Evolutionary conservation across 35 echinoderm and acorn worm species (phyloP).

Genomic region (Hemicentrotus pulcherrimus): DNA sequence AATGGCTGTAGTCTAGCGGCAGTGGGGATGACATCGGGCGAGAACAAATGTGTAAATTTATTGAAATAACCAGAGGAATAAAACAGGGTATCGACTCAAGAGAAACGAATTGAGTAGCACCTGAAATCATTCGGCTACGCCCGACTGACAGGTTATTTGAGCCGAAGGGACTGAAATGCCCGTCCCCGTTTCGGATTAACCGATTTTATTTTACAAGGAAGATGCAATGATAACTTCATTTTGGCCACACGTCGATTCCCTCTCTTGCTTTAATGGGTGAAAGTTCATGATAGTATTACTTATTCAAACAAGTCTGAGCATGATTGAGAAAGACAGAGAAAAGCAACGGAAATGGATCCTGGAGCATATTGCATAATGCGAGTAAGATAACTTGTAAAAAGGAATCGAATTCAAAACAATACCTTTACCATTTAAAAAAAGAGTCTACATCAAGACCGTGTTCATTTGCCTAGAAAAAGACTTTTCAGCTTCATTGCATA

Average conservation of each 20-base stretch:
- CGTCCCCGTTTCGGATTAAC: background rate
- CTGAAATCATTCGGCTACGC: background rate
- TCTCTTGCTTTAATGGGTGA: background rate
- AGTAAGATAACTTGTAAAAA: no score
- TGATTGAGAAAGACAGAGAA: background rate
- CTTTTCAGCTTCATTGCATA: no score
- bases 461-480: no score
- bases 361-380: no score
- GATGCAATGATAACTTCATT: background rate
- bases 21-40: background rate
- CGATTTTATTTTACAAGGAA: background rate
- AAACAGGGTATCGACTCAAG: background rate
- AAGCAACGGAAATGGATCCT: background rate
- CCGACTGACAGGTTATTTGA: background rate
- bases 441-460: no score
- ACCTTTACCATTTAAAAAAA: no score
- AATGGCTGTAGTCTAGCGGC: background rate
- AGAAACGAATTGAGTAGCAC: background rate
- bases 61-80: background rate
- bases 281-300: background rate
- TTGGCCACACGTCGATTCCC: background rate
- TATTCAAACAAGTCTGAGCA: background rate
- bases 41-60: background rate
- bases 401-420: no score
- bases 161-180: background rate